Conservation (phyloP, 2,888 invertebrate species). For the Tetragonula carbonaria region DNA sequence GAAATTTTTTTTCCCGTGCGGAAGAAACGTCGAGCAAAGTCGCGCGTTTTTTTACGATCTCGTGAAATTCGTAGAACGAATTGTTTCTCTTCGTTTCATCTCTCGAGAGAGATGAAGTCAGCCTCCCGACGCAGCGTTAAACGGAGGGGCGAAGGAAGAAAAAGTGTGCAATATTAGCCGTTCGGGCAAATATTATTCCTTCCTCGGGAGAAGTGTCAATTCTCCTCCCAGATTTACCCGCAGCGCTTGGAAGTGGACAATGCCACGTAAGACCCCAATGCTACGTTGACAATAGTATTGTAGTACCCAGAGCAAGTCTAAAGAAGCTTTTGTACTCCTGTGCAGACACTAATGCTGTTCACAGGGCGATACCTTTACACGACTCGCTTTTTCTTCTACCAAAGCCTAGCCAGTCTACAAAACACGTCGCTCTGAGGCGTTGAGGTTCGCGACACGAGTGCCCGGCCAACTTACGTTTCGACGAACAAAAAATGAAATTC, state of each 20-base stretch:
- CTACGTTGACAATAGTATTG: slow-evolving; percentile 13
- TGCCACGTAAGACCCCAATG: slow-evolving; percentile 1
- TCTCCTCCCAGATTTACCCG: background rate
- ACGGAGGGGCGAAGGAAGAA: background rate
- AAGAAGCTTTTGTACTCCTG: slow-evolving; percentile 10
- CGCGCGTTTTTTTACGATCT: background rate
- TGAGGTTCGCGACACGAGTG: background rate
- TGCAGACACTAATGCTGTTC: slow-evolving; percentile 8
- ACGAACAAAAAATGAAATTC: too few relatives aligned
- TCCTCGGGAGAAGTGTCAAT: background rate
- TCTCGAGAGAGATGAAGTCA: too few relatives aligned
- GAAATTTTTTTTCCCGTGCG: background rate
- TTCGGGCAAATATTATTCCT: background rate
- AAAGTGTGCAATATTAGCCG: too few relatives aligned
- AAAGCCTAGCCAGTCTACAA: background rate
- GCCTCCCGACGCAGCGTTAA: too few relatives aligned
- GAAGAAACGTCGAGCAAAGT: too few relatives aligned
- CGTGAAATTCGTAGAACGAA: background rate
- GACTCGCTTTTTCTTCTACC: background rate
- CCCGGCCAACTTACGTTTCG: background rate
- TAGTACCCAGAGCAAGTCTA: slow-evolving; percentile 1
- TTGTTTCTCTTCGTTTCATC: background rate
- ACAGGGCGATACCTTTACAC: slow-evolving; percentile 2
- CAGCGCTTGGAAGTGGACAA: slow-evolving; percentile 4
- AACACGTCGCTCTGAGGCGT: background rate